These are phyloP conservation scores for Drosophila multiciliata DNA, from an alignment of 2,888 invertebrate species.

Conservation along the genomic window DNA sequence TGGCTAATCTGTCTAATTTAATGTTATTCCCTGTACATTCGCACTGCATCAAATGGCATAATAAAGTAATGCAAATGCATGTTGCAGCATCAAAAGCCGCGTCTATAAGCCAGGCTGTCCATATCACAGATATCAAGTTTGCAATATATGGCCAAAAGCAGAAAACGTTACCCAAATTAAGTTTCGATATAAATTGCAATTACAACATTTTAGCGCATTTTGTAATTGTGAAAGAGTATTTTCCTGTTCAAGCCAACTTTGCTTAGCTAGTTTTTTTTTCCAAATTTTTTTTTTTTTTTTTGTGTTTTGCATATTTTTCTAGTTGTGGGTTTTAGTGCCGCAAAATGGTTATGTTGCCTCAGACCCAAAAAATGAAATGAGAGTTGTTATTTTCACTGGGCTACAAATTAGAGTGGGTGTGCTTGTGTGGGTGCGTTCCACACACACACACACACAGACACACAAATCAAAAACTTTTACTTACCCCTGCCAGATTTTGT, in stretches of 20 bases:
- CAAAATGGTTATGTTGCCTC: slow-evolving; percentile 12
- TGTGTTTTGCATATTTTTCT: slow-evolving; percentile 33
- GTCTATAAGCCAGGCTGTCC: slow-evolving; percentile 9
- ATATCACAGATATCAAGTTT: slow-evolving; percentile 5
- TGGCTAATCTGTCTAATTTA: slow-evolving; percentile 3
- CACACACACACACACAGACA: slow-evolving; percentile 75
- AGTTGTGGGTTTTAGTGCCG: slow-evolving; percentile 50
- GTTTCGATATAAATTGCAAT: not conserved
- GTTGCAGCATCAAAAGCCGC: slow-evolving; percentile 29
- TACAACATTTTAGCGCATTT: not conserved
- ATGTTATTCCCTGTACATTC: slow-evolving; percentile 25
- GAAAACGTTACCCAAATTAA: not conserved
- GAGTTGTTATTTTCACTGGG: slow-evolving; percentile 73
- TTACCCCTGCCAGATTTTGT: slow-evolving; percentile 34
- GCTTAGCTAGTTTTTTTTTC: not conserved
- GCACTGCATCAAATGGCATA: slow-evolving; percentile 26
- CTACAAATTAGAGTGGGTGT: slow-evolving; percentile 12
- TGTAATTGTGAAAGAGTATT: slow-evolving; percentile 13
- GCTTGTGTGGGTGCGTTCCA: slow-evolving; percentile 33
- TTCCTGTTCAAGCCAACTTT: not conserved
- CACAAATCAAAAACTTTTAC: slow-evolving; percentile 78
- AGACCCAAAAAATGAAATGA: slow-evolving; percentile 51
- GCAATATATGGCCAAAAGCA: not conserved
- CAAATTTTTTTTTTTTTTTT: not conserved
- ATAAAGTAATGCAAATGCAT: slow-evolving; percentile 48